A percentile compares a stretch with the other conserved stretches of the same genome.
phyloP scores from a whole-genome alignment of 2,888 invertebrate genomes.

The Crossocerus cetratus region DNA sequence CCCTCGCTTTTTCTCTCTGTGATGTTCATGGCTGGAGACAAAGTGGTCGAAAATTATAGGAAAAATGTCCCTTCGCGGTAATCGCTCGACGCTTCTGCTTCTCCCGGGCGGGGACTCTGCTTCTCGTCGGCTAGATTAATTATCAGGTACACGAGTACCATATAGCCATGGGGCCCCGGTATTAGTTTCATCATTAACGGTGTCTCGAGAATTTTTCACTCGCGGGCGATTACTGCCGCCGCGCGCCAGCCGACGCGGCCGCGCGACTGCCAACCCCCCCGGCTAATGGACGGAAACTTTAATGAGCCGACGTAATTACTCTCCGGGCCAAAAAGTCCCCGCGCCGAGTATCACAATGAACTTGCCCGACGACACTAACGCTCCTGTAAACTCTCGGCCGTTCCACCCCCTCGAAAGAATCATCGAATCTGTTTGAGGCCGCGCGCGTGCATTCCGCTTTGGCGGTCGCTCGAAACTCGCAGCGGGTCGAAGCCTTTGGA shows the following conservation, averaged over 20 bases:
- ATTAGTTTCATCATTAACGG: conserved; percentile 44
- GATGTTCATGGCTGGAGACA: conserved; percentile 4
- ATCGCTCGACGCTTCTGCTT: conserved; percentile 7
- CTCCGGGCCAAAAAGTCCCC: not conserved
- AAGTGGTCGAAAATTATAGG: conserved; percentile 30
- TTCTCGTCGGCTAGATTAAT: conserved; percentile 23
- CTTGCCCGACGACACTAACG: too few relatives aligned
- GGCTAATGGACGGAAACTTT: conserved; percentile 23
- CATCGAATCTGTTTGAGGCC: too few relatives aligned
- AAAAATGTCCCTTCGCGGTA: conserved; percentile 39
- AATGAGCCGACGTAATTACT: not conserved
- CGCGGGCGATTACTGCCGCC: conserved; percentile 32
- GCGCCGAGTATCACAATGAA: not conserved
- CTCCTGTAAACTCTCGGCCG: too few relatives aligned
- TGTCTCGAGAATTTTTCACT: conserved; percentile 41
- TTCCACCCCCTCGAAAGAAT: too few relatives aligned
- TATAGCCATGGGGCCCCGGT: conserved; percentile 7
- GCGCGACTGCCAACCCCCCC: too few relatives aligned
- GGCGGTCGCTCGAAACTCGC: too few relatives aligned
- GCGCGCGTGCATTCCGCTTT: too few relatives aligned
- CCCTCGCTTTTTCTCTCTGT: not conserved
- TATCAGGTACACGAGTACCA: conserved; percentile 13
- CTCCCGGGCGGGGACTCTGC: not conserved
- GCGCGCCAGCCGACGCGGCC: too few relatives aligned
- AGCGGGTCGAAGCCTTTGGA: not conserved